Evolutionary conservation across 2,888 invertebrate species (phyloP).

Genomic region (Lasioglossum calceatum): DNA sequence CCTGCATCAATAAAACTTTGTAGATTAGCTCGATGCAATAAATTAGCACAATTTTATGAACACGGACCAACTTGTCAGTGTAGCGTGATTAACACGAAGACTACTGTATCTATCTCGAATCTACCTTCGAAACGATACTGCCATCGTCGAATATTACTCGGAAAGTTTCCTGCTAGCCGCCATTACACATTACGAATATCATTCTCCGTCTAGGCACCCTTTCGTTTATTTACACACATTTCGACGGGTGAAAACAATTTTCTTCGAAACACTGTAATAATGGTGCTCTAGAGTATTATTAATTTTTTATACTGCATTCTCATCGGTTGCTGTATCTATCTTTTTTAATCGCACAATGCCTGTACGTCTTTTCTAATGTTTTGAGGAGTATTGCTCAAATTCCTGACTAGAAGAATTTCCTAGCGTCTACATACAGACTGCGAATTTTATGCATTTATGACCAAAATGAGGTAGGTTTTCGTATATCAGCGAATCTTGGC

Average conservation of each 20-base stretch:
- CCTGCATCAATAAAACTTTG: not conserved
- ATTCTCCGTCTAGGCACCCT: not conserved
- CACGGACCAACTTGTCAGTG: not conserved
- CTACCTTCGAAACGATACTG: not conserved
- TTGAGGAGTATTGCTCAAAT: no score
- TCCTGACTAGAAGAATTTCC: no score
- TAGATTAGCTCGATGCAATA: not conserved
- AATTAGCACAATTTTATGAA: not conserved
- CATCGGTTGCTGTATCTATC: not conserved
- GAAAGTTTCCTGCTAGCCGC: not conserved
- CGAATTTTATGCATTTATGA: no score
- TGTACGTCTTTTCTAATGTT: no score
- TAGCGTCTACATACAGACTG: no score
- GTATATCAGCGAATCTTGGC: slow-evolving; percentile 13
- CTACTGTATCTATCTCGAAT: not conserved
- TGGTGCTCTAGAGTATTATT: not conserved
- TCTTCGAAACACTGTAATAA: not conserved
- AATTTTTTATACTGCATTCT: not conserved
- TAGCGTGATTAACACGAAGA: not conserved
- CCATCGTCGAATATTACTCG: not conserved
- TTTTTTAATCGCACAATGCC: no score
- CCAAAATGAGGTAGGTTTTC: no score
- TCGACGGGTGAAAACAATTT: not conserved
- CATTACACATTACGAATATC: not conserved
- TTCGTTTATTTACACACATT: not conserved